Evolutionary conservation across 2,797 vertebrate species (phyloP).

Genomic region (Mormyrops boulengeri): DNA sequence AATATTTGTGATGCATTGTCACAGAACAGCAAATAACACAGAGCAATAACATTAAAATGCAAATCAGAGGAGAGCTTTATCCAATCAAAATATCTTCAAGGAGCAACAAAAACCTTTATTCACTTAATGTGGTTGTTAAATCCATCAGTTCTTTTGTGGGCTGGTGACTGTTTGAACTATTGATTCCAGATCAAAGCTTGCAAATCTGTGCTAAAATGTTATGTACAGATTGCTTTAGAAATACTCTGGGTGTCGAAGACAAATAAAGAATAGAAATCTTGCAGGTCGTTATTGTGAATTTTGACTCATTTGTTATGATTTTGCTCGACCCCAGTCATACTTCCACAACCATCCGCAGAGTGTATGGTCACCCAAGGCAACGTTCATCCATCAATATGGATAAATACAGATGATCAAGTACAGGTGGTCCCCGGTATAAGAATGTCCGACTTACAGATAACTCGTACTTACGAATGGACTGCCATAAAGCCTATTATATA

Average conservation of each 20-base stretch:
- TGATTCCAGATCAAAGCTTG: background rate
- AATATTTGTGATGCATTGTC: background rate
- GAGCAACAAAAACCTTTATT: background rate
- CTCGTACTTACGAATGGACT: background rate
- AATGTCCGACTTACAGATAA: background rate
- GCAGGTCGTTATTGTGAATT: background rate
- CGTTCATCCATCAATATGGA: background rate
- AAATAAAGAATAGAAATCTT: background rate
- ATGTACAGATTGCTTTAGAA: background rate
- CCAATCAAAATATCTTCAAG: background rate
- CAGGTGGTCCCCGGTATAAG: background rate
- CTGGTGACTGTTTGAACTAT: background rate
- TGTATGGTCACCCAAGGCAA: background rate
- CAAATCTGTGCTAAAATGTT: background rate
- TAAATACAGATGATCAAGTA: background rate
- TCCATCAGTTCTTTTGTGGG: background rate
- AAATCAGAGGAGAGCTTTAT: background rate
- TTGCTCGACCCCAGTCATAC: background rate
- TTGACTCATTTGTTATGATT: background rate
- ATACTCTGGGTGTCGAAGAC: background rate
- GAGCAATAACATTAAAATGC: background rate
- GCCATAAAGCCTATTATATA: background rate
- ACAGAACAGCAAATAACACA: background rate
- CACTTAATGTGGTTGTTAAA: background rate
- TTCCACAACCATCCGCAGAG: background rate